A percentile compares a stretch with the other conserved stretches of the same genome.
phyloP scores from a whole-genome alignment of 2,888 invertebrate species.

The Erynnis tages region DNA sequence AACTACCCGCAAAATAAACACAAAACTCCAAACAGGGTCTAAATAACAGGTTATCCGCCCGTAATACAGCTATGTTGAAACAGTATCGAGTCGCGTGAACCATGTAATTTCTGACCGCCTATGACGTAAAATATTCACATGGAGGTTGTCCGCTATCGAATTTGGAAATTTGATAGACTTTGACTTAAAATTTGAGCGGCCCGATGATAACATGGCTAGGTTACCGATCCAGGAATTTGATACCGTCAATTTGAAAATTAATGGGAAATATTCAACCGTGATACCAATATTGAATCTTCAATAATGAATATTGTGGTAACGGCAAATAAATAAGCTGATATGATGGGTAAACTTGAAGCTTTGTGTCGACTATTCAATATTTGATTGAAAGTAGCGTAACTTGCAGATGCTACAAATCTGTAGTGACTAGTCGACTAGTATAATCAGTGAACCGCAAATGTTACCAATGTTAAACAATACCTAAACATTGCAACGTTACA shows the following conservation, averaged over 20 bases:
- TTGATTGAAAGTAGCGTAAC: no score
- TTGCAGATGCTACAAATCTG: no score
- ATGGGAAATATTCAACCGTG: no score
- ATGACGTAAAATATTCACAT: slow-evolving; percentile 6
- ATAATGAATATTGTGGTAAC: no score
- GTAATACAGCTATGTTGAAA: slow-evolving; percentile 1
- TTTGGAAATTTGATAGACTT: slow-evolving; percentile 10
- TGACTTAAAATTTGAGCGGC: background rate
- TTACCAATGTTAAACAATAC: no score
- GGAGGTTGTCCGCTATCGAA: slow-evolving; percentile 7
- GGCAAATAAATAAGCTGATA: no score
- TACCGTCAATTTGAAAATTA: slow-evolving; percentile 6
- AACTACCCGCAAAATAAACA: slow-evolving; percentile 7
- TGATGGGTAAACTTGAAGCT: no score
- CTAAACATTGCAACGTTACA: no score
- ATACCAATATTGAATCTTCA: background rate
- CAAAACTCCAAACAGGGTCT: background rate
- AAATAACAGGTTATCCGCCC: slow-evolving; percentile 15
- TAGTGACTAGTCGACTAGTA: no score
- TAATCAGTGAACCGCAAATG: no score
- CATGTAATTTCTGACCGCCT: slow-evolving; percentile 14
- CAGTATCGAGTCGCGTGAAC: slow-evolving; percentile 3
- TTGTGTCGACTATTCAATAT: no score
- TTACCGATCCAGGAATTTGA: background rate
- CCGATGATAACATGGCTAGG: no score